A percentile compares a stretch with the other conserved stretches of the same genome.
These are phyloP conservation scores for Meloe dianella DNA, from an alignment of 2,888 invertebrate genomes.

Conservation along the genomic window DNA sequence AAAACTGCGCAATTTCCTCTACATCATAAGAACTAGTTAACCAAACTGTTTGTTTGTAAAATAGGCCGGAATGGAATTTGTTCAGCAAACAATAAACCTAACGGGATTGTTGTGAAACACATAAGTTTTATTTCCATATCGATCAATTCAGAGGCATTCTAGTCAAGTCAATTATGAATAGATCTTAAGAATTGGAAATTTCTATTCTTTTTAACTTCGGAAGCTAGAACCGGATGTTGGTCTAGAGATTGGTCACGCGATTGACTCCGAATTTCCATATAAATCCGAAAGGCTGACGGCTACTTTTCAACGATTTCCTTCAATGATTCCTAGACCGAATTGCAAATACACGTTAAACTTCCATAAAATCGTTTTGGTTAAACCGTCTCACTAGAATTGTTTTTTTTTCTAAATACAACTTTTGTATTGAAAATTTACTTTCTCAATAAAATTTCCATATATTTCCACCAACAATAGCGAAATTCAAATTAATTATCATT, in stretches of 20 bases:
- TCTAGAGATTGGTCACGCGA: constrained; percentile 51
- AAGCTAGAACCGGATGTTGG: constrained; percentile 45
- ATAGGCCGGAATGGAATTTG: constrained; percentile 24
- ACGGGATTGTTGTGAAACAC: constrained; percentile 2
- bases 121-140: too few relatives aligned
- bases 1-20: not conserved
- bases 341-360: constrained; percentile 39
- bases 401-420: not conserved
- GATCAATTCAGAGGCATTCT: not conserved
- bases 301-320: constrained; percentile 46
- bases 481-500: not conserved
- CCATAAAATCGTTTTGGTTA: constrained; percentile 37
- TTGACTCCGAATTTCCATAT: constrained; percentile 58
- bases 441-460: not conserved
- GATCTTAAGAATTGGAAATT: not conserved
- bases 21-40: not conserved
- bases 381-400: constrained; percentile 17
- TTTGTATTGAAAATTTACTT: not conserved
- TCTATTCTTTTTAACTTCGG: constrained; percentile 24
- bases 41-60: constrained; percentile 5
- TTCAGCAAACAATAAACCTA: constrained; percentile 34
- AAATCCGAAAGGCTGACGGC: constrained; percentile 51
- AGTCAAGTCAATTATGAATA: not conserved
- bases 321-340: constrained; percentile 41
- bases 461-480: not conserved